Conservation (phyloP, 2,888 invertebrate genomes). For the Malacosoma neustria region DNA sequence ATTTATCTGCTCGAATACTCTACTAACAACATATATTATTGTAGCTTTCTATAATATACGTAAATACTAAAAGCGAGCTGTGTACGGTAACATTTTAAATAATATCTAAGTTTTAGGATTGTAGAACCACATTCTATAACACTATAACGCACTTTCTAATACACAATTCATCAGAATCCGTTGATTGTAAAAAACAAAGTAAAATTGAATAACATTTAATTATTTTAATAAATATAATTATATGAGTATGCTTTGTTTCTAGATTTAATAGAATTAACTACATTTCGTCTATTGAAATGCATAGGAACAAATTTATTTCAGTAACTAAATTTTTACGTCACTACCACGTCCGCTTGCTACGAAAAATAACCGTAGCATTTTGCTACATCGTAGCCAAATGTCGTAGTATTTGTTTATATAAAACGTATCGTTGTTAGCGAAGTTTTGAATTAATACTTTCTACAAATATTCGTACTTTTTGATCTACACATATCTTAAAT, state of each 20-base stretch:
- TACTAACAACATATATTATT: too few relatives aligned
- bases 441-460: not conserved
- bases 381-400: conserved; percentile 14
- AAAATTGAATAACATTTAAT: too few relatives aligned
- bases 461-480: not conserved
- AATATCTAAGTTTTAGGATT: too few relatives aligned
- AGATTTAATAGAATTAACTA: not conserved
- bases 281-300: not conserved
- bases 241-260: not conserved
- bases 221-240: not conserved
- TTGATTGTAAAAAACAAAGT: too few relatives aligned
- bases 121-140: too few relatives aligned
- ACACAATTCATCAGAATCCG: too few relatives aligned
- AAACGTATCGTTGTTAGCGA: not conserved
- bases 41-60: too few relatives aligned
- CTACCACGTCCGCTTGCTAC: not conserved
- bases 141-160: too few relatives aligned
- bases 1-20: too few relatives aligned
- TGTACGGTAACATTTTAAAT: too few relatives aligned
- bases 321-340: not conserved
- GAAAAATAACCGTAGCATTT: conserved; percentile 11
- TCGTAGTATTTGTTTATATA: not conserved
- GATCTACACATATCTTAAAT: not conserved
- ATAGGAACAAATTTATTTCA: not conserved
- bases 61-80: too few relatives aligned